phyloP scores from a whole-genome alignment of 2,113 vertebrate genomes.

The Lucifuga dentata region DNA sequence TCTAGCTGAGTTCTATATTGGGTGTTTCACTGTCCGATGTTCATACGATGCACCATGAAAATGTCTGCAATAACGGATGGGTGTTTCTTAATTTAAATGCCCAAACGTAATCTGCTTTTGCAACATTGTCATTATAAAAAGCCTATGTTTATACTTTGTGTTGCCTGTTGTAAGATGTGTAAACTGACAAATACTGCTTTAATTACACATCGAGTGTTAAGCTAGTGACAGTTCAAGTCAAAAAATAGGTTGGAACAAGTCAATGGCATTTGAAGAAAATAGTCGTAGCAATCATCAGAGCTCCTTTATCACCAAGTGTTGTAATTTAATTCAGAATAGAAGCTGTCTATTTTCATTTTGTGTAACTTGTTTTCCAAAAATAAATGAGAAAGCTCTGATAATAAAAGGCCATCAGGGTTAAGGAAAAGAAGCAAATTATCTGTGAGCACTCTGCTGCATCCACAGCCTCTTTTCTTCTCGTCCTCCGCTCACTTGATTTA shows the following conservation, averaged over 20 bases:
- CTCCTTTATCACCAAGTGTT: slow-evolving; percentile 14
- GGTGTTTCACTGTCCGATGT: no score
- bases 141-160: no score
- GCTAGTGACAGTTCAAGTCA: slow-evolving; percentile 18
- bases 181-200: neutral
- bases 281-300: slow-evolving; percentile 7
- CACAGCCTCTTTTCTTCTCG: slow-evolving; percentile 18
- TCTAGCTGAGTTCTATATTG: no score
- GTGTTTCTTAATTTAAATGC: no score
- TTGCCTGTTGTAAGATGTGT: neutral
- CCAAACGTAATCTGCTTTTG: no score
- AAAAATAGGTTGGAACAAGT: neutral
- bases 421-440: slow-evolving; percentile 30
- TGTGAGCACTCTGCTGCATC: slow-evolving; percentile 37
- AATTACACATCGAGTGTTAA: no score
- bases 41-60: no score
- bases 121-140: no score
- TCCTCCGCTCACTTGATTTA: slow-evolving; percentile 51
- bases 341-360: slow-evolving; percentile 37
- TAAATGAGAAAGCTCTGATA: slow-evolving; percentile 32
- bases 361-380: slow-evolving; percentile 41
- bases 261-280: neutral
- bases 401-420: slow-evolving; percentile 33
- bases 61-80: no score
- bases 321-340: slow-evolving; percentile 27